A percentile compares a stretch with the other conserved stretches of the same genome.
These are phyloP conservation scores for Macropus fuliginosus DNA, from an alignment of 2,797 vertebrate genomes.

Conservation along the genomic window DNA sequence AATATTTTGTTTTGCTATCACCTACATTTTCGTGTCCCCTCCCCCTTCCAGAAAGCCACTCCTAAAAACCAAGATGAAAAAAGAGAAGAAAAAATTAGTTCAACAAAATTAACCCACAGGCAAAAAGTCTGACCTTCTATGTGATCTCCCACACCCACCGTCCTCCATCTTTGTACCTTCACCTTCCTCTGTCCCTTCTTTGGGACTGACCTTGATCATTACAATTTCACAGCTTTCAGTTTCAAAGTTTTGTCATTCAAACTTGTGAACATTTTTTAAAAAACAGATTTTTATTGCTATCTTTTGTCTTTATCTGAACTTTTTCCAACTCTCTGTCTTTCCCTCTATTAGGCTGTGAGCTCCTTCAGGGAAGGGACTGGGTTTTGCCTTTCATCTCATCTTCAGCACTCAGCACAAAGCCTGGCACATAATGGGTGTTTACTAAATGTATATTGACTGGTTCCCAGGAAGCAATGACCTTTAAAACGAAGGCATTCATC, in stretches of 20 bases:
- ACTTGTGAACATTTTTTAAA: neutral
- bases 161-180: neutral
- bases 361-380: neutral
- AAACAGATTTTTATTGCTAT: neutral
- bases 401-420: neutral
- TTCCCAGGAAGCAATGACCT: neutral
- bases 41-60: neutral
- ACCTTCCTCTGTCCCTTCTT: neutral
- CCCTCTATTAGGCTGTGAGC: neutral
- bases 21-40: neutral
- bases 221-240: neutral
- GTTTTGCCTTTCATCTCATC: neutral
- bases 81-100: neutral
- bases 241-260: neutral
- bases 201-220: neutral
- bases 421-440: neutral
- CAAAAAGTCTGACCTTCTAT: neutral
- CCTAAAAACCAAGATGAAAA: neutral
- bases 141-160: neutral
- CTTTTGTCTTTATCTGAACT: neutral
- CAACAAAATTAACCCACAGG: neutral
- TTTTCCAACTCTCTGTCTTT: neutral
- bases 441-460: neutral
- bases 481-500: too few relatives aligned
- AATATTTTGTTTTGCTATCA: neutral